Evolutionary conservation across 2,888 invertebrate genomes (phyloP).

Genomic region (Hirtodrosophila alboralis): DNA sequence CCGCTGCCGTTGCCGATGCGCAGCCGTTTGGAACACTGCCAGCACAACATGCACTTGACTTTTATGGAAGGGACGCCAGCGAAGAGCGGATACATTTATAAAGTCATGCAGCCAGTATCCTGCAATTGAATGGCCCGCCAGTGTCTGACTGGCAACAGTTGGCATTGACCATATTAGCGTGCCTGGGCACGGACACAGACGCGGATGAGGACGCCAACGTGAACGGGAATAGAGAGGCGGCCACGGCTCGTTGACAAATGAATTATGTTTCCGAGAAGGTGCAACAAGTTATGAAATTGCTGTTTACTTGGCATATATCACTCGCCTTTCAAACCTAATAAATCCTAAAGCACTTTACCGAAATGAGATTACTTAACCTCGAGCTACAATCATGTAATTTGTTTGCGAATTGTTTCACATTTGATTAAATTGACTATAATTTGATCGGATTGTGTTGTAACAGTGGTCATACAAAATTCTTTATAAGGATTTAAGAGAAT

Average conservation of each 20-base stretch:
- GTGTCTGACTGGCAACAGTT: conserved; percentile 66
- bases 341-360: conserved; percentile 14
- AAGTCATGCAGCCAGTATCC: conserved; percentile 72
- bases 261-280: conserved; percentile 53
- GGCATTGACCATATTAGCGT: conserved; percentile 76
- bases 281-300: conserved; percentile 66
- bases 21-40: conserved; percentile 64
- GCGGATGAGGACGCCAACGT: no score
- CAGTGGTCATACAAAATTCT: no score
- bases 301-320: conserved; percentile 11
- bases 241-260: conserved; percentile 65
- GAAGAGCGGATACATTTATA: conserved; percentile 66
- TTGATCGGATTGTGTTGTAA: no score
- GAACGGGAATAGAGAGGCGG: conserved; percentile 3
- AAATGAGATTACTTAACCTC: conserved; percentile 6
- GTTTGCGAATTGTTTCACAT: background rate
- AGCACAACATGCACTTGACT: conserved; percentile 63
- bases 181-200: conserved; percentile 21
- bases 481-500: no score
- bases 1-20: conserved; percentile 53
- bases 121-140: conserved; percentile 59
- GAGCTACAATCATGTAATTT: background rate
- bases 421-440: background rate
- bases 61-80: conserved; percentile 49
- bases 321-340: conserved; percentile 6